Conservation (phyloP, 2,888 invertebrate species). For the Mimumesa dahlbomi region DNA sequence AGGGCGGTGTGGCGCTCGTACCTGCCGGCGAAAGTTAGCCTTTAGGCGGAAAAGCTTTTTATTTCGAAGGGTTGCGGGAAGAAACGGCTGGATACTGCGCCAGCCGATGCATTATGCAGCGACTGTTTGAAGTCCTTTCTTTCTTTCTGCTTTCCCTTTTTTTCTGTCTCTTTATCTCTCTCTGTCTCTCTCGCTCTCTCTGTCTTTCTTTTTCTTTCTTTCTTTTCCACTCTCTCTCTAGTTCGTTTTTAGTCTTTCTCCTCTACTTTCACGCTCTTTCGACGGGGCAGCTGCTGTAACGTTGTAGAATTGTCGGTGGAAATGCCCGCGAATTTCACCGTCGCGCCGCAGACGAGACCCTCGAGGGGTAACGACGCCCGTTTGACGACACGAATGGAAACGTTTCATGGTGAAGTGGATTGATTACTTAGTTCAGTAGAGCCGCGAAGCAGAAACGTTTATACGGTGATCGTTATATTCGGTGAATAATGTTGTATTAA, state of each 20-base stretch:
- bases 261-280: slow-evolving; percentile 55
- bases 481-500: slow-evolving; percentile 46
- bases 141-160: slow-evolving; percentile 27
- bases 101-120: slow-evolving; percentile 75
- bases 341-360: slow-evolving; percentile 54
- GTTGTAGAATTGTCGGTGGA: slow-evolving; percentile 50
- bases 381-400: slow-evolving; percentile 61
- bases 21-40: slow-evolving; percentile 72
- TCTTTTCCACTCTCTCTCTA: too few relatives aligned
- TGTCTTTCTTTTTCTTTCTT: neutral
- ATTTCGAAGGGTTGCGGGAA: slow-evolving; percentile 67
- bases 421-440: slow-evolving; percentile 59
- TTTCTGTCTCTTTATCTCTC: slow-evolving; percentile 15
- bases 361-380: slow-evolving; percentile 58
- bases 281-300: slow-evolving; percentile 52
- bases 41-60: slow-evolving; percentile 72
- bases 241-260: slow-evolving; percentile 12
- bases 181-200: neutral
- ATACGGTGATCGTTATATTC: slow-evolving; percentile 33
- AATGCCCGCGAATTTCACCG: slow-evolving; percentile 50
- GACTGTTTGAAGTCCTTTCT: slow-evolving; percentile 76
- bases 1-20: slow-evolving; percentile 49
- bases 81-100: slow-evolving; percentile 54
- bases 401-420: slow-evolving; percentile 64
- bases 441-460: slow-evolving; percentile 48